A percentile compares a stretch with the other conserved stretches of the same genome.
These are phyloP conservation scores for Chrysodeixis includens DNA, from an alignment of 2,888 invertebrate genomes.

Conservation along the genomic window DNA sequence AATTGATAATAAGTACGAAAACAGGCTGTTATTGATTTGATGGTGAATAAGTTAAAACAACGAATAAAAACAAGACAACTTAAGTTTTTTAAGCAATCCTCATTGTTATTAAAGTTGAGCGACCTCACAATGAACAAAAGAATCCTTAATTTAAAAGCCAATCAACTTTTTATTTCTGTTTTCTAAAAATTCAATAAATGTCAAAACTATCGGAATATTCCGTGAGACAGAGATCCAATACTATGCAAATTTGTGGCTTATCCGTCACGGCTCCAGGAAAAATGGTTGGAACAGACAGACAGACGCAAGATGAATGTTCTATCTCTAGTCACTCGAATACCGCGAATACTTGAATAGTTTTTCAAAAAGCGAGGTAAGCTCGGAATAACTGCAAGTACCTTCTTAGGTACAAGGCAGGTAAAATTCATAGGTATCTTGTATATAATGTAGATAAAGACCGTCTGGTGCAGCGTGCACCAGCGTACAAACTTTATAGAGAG, in stretches of 20 bases:
- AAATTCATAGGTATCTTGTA: background rate
- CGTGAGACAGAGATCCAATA: slow-evolving; percentile 5
- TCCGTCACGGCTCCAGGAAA: background rate
- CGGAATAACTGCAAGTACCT: background rate
- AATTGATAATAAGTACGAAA: too few species aligned
- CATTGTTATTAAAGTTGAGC: background rate
- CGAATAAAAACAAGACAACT: background rate
- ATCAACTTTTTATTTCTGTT: background rate
- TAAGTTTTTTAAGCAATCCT: background rate
- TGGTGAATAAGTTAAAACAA: too few species aligned
- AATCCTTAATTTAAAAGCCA: background rate
- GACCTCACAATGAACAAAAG: too few species aligned
- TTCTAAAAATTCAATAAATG: background rate
- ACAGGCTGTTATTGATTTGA: too few species aligned
- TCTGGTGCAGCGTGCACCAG: background rate
- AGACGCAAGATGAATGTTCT: background rate
- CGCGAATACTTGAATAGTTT: too few species aligned
- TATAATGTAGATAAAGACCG: background rate
- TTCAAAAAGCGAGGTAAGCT: background rate
- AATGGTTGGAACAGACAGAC: slow-evolving; percentile 1
- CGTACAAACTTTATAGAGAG: background rate
- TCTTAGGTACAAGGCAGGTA: background rate
- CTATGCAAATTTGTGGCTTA: slow-evolving; percentile 1
- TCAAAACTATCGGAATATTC: background rate
- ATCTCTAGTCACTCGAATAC: background rate